Evolutionary conservation across 2,797 vertebrate genomes (phyloP), one percentile per base, ranked within the genome.

Genomic region (Buceros bicornis): DNA sequence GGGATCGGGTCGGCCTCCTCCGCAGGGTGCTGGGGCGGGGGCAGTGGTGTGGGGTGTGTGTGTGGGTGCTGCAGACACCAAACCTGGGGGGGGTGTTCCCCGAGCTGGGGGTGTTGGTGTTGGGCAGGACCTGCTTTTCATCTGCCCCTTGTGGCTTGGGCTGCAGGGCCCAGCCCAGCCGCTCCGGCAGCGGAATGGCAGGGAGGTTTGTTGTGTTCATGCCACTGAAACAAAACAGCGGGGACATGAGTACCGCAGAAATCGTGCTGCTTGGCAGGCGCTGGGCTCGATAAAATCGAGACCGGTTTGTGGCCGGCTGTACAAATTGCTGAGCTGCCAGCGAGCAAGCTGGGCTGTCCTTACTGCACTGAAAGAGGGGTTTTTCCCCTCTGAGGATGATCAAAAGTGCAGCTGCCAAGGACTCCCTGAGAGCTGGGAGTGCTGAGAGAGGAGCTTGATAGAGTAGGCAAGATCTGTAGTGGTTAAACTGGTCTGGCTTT

Each of bases 81-180:
- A 24, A 11, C 14, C 8, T 21, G 20, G 21, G 12, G 64, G 2
- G 19, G 16, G 40, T 47, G 6, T 54, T 18, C 31, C 28, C 1
- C 0, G 18, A n/a, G 58, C 1, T 74, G 19, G 7, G 0, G 7
- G 13, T 24, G 40, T 1, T 67, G 71, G 37, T 90, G 33, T 42
- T 0, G 2, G 47, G 37, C 54, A 57, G 61, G n/a, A 77, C 2
- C 12, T 42, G 76, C 67, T 72, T 3, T 22, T 43, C 9, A 2
- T 0, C 12, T 0, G 0, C 20, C 40, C 4, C n/a, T 8, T 2
- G 24, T 21, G 62, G 56, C 19, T 2, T 0, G 13, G 57, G 57
- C 56, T 72, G 58, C 13, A 3, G 42, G 1, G 11, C 45, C 8
- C 26, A 8, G n/a, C 16, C 18, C 37, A 5, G 31, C 37, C 0